Evolutionary conservation across 2,888 invertebrate genomes (phyloP), one percentile per base, ranked within the genome.

Genomic region (Polyommatus icarus): DNA sequence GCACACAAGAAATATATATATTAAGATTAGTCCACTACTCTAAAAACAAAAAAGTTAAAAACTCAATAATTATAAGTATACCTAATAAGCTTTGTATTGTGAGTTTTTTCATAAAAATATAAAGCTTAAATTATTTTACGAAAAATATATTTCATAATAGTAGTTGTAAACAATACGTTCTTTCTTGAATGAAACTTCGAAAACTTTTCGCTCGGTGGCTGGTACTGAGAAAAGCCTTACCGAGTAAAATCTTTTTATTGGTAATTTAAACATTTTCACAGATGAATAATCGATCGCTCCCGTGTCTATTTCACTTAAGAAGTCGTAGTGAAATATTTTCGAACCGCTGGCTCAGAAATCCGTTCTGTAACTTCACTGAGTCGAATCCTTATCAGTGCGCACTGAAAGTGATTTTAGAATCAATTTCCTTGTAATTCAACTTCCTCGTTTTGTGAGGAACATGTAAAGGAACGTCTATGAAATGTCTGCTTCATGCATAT

Each of bases 301-400:
- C 83, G 82, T 83, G 84, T 85, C 87, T 86, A 89, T 89, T 88
- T 84, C 82, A 85, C 85, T 82, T 87, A 83, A 81, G 84, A 88
- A 90, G 84, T 90, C 89, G 85, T 84, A 84, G 84, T 85, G 85
- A 84, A 86, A 87, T 84, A 86, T 86, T 89, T 83, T 86, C 88
- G 89, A 90, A 80, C 87, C 91, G 90, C 86, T 91, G 92, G 86
- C 80, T 90, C 84, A 89, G 91, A 91, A 91, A 91, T 90, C 88
- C 89, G 89, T 89, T 90, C 88, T 85, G 86, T 80, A 78, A 79
- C 79, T 80, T 78, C 75, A 36, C 67, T 76, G 77, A 79, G 79
- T 79, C 78, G 78, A 78, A 54, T 54, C 54, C 54, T 75, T 75
- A 75, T 75, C 75, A 75, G 75, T 75, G 24, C 50, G 50, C 75